These are phyloP conservation scores for Ceratosolen solmsi DNA, from an alignment of 1,140 invertebrate species.

Conservation along the genomic window DNA sequence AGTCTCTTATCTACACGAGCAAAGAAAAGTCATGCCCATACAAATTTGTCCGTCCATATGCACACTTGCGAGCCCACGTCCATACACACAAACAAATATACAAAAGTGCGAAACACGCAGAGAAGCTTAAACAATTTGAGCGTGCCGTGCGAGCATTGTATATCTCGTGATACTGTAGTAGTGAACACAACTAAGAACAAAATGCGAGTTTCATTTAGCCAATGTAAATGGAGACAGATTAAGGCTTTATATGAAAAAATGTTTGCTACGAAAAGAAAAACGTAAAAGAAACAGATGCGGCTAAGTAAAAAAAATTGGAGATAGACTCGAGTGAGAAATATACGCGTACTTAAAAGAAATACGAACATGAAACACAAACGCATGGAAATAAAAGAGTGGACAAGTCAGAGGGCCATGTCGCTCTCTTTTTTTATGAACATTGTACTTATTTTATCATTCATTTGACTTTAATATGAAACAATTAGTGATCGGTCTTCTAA, in stretches of 20 bases:
- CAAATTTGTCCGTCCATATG: too few relatives aligned
- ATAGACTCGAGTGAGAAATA: too few relatives aligned
- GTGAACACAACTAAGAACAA: neutral
- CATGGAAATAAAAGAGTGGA: neutral
- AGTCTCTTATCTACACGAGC: too few relatives aligned
- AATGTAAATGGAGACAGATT: neutral
- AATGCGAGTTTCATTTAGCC: neutral
- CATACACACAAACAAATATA: neutral
- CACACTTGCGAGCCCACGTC: too few relatives aligned
- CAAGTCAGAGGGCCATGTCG: neutral
- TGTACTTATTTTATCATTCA: too few relatives aligned
- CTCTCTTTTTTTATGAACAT: neutral
- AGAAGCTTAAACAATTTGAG: neutral
- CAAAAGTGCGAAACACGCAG: neutral
- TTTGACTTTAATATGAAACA: too few relatives aligned
- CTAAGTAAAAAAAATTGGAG: neutral
- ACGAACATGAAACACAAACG: neutral
- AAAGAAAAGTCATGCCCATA: too few relatives aligned
- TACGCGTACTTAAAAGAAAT: neutral
- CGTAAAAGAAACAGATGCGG: neutral
- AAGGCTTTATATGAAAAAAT: neutral
- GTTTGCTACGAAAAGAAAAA: too few relatives aligned
- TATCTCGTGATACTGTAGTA: neutral
- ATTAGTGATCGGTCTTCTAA: too few relatives aligned
- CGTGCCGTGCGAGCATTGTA: neutral